Evolutionary conservation across 2,888 invertebrate genomes (phyloP).

Genomic region (Athetis lepigone): DNA sequence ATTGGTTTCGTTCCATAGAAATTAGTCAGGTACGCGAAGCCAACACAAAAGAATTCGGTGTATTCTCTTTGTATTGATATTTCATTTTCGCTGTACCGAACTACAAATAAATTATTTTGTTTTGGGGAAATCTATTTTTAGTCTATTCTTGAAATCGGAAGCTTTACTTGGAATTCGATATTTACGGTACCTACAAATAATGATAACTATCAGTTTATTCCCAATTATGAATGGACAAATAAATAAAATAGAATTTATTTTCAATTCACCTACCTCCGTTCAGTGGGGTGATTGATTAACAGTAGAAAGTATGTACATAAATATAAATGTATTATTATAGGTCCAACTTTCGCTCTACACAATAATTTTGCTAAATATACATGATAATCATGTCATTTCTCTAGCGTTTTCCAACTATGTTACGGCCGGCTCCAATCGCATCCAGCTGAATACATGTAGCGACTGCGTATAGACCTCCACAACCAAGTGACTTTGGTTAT

Average conservation of each 20-base stretch:
- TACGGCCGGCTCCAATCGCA: no score
- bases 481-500: no score
- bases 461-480: no score
- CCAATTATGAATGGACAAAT: constrained; percentile 12
- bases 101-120: constrained; percentile 23
- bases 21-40: not conserved
- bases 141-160: constrained; percentile 9
- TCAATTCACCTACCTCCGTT: not conserved
- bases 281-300: not conserved
- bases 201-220: constrained; percentile 23
- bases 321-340: not conserved
- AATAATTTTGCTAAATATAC: no score
- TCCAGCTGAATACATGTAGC: no score
- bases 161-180: constrained; percentile 10
- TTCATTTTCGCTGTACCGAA: constrained; percentile 3
- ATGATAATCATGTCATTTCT: no score
- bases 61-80: constrained; percentile 3
- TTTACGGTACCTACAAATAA: constrained; percentile 23
- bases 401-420: no score
- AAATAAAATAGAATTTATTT: constrained; percentile 7
- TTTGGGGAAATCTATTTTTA: constrained; percentile 24
- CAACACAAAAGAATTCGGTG: not conserved
- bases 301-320: not conserved
- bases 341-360: not conserved
- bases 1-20: not conserved